Evolutionary conservation across 2,113 vertebrate species (phyloP).

Genomic region (Toxostoma redivivum): DNA sequence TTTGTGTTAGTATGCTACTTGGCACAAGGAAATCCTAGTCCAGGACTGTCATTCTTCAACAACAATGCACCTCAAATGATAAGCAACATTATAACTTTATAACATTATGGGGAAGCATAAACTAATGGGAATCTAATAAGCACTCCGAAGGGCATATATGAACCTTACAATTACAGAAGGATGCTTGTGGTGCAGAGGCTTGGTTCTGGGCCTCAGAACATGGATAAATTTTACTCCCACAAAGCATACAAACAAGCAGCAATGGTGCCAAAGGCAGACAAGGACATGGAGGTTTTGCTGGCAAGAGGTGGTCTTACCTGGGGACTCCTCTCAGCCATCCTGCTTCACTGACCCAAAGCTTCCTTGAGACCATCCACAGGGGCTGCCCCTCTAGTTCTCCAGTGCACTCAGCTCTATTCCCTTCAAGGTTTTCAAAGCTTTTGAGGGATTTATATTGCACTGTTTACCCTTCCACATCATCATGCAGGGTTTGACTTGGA

Average conservation of each 20-base stretch:
- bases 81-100: neutral
- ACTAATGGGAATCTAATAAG: neutral
- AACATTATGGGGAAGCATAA: neutral
- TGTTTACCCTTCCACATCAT: neutral
- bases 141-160: neutral
- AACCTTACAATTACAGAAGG: neutral
- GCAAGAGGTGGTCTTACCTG: neutral
- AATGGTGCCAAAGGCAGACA: neutral
- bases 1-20: neutral
- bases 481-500: neutral
- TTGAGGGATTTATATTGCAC: neutral
- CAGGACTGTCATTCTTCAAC: neutral
- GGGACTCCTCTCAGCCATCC: neutral
- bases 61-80: neutral
- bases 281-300: neutral
- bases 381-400: neutral
- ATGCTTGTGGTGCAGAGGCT: neutral
- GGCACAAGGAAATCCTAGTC: neutral
- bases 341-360: neutral
- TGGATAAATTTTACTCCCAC: neutral
- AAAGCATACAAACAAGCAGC: neutral
- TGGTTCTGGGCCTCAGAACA: neutral
- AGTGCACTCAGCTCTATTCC: neutral
- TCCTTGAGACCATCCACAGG: neutral
- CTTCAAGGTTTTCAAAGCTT: neutral